These are phyloP conservation scores for Drosophila ambigua DNA, from an alignment of 1,140 invertebrate genomes.

Conservation along the genomic window DNA sequence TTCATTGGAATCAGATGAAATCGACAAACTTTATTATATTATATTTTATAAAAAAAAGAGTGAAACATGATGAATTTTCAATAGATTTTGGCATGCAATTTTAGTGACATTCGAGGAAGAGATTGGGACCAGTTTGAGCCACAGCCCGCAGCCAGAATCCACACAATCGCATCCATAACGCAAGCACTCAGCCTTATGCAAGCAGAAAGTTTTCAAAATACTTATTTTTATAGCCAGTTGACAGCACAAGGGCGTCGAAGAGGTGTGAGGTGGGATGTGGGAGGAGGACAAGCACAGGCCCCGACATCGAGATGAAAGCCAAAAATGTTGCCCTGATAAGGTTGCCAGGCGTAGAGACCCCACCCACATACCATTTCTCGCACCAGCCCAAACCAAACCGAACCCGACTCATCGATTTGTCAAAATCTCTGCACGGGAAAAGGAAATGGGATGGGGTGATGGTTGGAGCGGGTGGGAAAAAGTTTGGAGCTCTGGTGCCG, in stretches of 20 bases:
- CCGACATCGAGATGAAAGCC: slow-evolving; percentile 45
- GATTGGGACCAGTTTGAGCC: slow-evolving; percentile 23
- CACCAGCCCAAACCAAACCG: no score
- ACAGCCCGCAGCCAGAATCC: slow-evolving; percentile 8
- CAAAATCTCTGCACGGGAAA: slow-evolving; percentile 23
- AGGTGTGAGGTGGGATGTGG: not conserved
- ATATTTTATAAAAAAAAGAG: no score
- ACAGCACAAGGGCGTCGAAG: not conserved
- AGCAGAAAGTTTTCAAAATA: slow-evolving; percentile 43
- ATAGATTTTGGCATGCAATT: slow-evolving; percentile 49
- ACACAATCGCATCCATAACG: slow-evolving; percentile 15
- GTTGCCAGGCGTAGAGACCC: slow-evolving; percentile 15
- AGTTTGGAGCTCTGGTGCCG: slow-evolving; percentile 23
- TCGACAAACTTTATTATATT: no score
- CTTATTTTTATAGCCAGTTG: slow-evolving; percentile 32
- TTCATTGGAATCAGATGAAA: no score
- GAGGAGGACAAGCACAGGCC: slow-evolving; percentile 11
- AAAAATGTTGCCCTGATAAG: slow-evolving; percentile 48
- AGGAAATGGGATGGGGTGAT: not conserved
- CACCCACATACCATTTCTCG: slow-evolving; percentile 6
- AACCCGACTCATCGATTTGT: slow-evolving; percentile 49
- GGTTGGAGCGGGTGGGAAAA: slow-evolving; percentile 2
- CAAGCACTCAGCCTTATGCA: slow-evolving; percentile 35
- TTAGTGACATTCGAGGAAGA: slow-evolving; percentile 22
- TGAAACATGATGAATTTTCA: not conserved